Conservation (phyloP, 2,797 vertebrate genomes). For the Macropodus opercularis region DNA sequence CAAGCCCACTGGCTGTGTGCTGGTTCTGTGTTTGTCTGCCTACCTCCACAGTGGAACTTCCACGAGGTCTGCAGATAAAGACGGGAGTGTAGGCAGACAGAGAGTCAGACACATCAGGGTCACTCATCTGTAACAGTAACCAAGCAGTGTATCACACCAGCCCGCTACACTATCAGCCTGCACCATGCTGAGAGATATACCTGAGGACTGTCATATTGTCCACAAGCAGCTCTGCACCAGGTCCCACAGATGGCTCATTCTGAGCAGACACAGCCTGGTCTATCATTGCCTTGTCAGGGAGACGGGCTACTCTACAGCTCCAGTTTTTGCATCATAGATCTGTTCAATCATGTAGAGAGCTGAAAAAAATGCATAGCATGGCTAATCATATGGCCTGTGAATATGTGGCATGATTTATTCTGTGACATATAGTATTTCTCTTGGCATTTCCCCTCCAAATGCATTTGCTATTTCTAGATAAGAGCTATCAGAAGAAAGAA, state of each 20-base stretch:
- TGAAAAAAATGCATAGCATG: constrained; percentile 59
- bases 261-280: constrained; percentile 61
- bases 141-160: constrained; percentile 64
- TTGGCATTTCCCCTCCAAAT: constrained; percentile 21
- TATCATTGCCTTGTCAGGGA: constrained; percentile 75
- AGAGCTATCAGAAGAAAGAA: constrained; percentile 21
- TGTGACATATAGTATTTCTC: constrained; percentile 16
- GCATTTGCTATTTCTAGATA: constrained; percentile 28
- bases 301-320: constrained; percentile 61
- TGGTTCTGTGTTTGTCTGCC: constrained; percentile 63
- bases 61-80: constrained; percentile 62
- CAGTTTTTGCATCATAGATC: constrained; percentile 64
- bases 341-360: constrained; percentile 63
- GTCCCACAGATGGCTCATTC: constrained; percentile 70
- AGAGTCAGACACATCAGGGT: constrained; percentile 63
- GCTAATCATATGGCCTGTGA: constrained; percentile 53
- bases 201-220: constrained; percentile 66
- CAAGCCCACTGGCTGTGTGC: constrained; percentile 69
- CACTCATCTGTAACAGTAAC: constrained; percentile 75
- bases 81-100: constrained; percentile 58
- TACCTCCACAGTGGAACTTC: constrained; percentile 49
- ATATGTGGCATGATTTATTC: constrained; percentile 34
- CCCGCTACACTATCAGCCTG: constrained; percentile 62
- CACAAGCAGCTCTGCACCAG: constrained; percentile 47
- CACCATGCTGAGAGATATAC: constrained; percentile 74